These are phyloP conservation scores for Kryptolebias marmoratus DNA, from an alignment of 2,113 vertebrate genomes.

Conservation along the genomic window DNA sequence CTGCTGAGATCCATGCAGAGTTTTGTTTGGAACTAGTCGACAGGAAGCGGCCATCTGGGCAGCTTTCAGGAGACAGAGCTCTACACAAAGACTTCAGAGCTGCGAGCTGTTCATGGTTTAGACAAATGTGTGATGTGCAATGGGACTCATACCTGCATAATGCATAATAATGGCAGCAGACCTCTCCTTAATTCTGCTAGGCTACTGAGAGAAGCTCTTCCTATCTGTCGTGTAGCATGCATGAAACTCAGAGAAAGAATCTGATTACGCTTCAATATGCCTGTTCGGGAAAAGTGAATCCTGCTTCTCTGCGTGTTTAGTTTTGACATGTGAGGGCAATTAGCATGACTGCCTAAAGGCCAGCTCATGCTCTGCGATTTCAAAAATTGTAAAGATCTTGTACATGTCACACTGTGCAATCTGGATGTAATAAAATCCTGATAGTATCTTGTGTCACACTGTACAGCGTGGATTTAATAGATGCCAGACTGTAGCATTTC, in stretches of 20 bases:
- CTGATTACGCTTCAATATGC: not conserved
- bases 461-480: too few species aligned
- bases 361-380: too few species aligned
- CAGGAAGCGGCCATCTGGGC: slow-evolving; percentile 52
- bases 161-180: slow-evolving; percentile 36
- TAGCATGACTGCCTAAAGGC: not conserved
- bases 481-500: too few species aligned
- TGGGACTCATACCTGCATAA: slow-evolving; percentile 52
- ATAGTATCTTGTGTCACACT: too few species aligned
- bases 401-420: too few species aligned
- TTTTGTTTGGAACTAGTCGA: slow-evolving; percentile 38
- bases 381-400: too few species aligned
- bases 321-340: not conserved
- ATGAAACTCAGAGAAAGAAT: not conserved
- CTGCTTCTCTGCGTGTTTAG: not conserved
- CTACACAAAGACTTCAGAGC: slow-evolving; percentile 24
- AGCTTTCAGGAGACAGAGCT: slow-evolving; percentile 44
- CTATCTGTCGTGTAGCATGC: slow-evolving; percentile 27
- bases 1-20: slow-evolving; percentile 23
- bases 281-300: not conserved
- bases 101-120: slow-evolving; percentile 50
- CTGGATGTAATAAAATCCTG: too few species aligned
- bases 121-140: slow-evolving; percentile 54
- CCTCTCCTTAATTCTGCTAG: slow-evolving; percentile 19
- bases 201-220: slow-evolving; percentile 14